phyloP scores from a whole-genome alignment of 2,113 vertebrate genomes.

The Brachypteracias leptosomus region DNA sequence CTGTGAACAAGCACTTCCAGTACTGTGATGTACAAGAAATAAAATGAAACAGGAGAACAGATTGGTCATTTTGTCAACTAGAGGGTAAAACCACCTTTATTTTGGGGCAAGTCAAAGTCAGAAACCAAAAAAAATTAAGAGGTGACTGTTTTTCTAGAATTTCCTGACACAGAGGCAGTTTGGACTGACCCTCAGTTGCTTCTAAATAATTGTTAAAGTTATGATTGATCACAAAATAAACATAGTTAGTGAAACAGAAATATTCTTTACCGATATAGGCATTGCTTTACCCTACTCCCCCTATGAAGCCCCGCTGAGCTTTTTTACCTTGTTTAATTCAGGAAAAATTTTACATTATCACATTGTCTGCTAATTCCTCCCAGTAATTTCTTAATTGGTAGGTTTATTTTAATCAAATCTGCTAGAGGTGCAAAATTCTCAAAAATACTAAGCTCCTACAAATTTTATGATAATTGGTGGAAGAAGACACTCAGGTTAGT shows the following conservation, averaged over 20 bases:
- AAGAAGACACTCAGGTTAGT: neutral
- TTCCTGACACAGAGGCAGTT: neutral
- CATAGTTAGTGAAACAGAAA: neutral
- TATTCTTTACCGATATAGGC: neutral
- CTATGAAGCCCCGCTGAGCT: neutral
- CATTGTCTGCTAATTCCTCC: neutral
- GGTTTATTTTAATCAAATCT: neutral
- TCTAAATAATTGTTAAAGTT: neutral
- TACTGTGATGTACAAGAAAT: neutral
- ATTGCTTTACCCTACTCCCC: neutral
- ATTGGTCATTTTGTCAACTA: neutral
- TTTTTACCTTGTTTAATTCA: neutral
- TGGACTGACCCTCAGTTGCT: neutral
- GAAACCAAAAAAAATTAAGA: neutral
- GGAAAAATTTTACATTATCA: neutral
- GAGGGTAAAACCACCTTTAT: neutral
- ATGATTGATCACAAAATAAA: neutral
- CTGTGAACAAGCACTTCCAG: neutral
- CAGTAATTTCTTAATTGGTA: neutral
- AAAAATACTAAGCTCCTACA: neutral
- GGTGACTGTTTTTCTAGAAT: neutral
- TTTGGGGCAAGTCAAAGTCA: neutral
- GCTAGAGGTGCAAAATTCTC: neutral
- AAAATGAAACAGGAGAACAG: neutral
- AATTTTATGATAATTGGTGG: neutral